Evolutionary conservation across 2,113 vertebrate species (phyloP), one percentile per base, ranked within the genome.

Genomic region (Oncorhynchus masou): DNA sequence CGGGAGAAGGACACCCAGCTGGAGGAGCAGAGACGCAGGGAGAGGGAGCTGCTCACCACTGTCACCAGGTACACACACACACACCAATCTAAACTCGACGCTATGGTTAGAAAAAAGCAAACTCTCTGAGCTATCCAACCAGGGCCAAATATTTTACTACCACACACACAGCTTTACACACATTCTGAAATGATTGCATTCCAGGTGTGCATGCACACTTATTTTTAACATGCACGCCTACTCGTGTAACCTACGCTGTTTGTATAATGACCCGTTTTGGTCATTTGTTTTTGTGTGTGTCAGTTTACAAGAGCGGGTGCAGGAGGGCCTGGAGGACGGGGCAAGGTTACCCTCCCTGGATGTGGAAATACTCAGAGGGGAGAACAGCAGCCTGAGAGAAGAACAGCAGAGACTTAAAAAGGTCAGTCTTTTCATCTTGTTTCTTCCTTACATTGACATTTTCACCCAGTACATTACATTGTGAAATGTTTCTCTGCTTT

Each of bases 391-490:
- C 57, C 78, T 96, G 82, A 95, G 94, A 87, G 97, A 96, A 62
- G 97, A 98, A 82, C 94, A 94, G 0, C 96, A 96, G 74, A 92
- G 93, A 48, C 94, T 96, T n/a, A 95, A 92, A 88, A 98, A 98
- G 96, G 98, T 98, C 82, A 69, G 66, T 64, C 27, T 51, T 3
- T 51, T 22, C 34, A 3, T 45, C 45, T 54, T 9, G 6, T 29
- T 51, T 82, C 69, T 7, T 57, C 11, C 71, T 8, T 59, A n/a
- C 22, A 11, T 25, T 24, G 16, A 49, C 39, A 45, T 45, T 45
- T 45, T 45, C 39, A 45, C 9, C 34, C 34, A 2, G 39, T 11
- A 45, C 9, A 3, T 45, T 45, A 2, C 9, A 45, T 45, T 45
- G 9, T 45, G 9, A 11, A 45, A 45, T 45, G 39, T 45, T 11